These are phyloP conservation scores for Pandemis heparana DNA, from an alignment of 2,888 invertebrate genomes.

Conservation along the genomic window DNA sequence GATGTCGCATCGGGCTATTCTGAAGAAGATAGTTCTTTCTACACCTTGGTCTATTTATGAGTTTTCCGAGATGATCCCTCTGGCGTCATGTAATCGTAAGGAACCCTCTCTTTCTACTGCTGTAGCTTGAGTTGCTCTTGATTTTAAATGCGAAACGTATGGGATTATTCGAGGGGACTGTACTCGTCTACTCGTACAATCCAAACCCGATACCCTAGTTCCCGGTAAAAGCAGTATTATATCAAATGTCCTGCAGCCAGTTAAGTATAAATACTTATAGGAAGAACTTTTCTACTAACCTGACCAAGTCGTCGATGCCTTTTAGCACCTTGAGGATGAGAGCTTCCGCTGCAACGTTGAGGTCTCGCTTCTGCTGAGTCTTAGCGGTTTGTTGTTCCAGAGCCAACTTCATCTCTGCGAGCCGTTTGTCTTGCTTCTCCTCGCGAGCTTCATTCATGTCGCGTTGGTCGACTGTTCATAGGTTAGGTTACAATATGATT, in stretches of 20 bases:
- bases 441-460: conserved; percentile 73
- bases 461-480: conserved; percentile 70
- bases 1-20: conserved; percentile 78
- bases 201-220: too few species aligned
- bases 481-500: not conserved
- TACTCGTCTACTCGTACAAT: too few species aligned
- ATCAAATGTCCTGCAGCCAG: not conserved
- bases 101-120: too few species aligned
- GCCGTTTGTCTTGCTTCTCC: conserved; percentile 61
- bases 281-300: conserved; percentile 52
- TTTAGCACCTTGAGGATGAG: conserved; percentile 62
- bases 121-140: too few species aligned
- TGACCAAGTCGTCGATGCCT: conserved; percentile 74
- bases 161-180: too few species aligned
- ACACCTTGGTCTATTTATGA: not conserved
- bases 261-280: not conserved
- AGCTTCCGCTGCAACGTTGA: conserved; percentile 60
- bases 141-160: too few species aligned
- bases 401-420: conserved; percentile 53
- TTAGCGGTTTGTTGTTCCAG: conserved; percentile 53
- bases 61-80: too few species aligned
- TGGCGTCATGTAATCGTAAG: too few species aligned
- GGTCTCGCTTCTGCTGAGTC: conserved; percentile 55
- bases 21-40: conserved; percentile 43
- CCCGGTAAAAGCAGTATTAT: too few species aligned